phyloP scores from a whole-genome alignment of 1,140 invertebrate species.

The Camponotus pennsylvanicus region DNA sequence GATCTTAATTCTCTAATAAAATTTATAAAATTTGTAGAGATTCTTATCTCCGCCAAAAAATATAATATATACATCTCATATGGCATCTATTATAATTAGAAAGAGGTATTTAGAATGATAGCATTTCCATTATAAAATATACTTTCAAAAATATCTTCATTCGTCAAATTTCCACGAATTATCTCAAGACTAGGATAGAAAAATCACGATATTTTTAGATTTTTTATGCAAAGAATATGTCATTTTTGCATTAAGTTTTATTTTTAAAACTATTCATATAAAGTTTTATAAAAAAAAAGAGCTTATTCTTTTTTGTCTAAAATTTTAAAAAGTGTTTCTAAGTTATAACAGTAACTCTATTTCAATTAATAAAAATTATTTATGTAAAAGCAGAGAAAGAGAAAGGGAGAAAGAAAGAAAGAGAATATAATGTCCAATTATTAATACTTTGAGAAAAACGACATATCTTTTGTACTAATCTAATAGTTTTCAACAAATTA shows the following conservation, averaged over 20 bases:
- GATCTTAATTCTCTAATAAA: background rate
- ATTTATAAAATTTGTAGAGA: slow-evolving; percentile 25
- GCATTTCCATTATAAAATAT: slow-evolving; percentile 21
- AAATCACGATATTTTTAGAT: slow-evolving; percentile 39
- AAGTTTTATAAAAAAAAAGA: slow-evolving; percentile 11
- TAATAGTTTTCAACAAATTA: slow-evolving; percentile 23
- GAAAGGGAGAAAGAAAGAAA: too few species aligned
- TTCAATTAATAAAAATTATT: slow-evolving; percentile 11
- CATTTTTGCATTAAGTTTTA: background rate
- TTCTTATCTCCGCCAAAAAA: slow-evolving; percentile 1
- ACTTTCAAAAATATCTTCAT: slow-evolving; percentile 41
- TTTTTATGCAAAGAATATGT: slow-evolving; percentile 24
- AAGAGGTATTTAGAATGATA: background rate
- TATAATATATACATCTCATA: background rate
- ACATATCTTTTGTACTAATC: slow-evolving; percentile 11
- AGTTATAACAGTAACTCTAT: background rate
- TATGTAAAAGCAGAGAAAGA: background rate
- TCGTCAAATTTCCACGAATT: background rate
- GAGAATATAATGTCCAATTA: too few species aligned
- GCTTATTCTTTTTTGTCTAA: background rate
- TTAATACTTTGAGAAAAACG: background rate
- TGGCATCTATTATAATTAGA: background rate
- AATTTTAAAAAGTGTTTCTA: slow-evolving; percentile 8
- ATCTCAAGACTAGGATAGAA: background rate
- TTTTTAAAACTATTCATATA: background rate